Evolutionary conservation across 1,140 invertebrate species (phyloP).

Genomic region (Arion vulgaris): DNA sequence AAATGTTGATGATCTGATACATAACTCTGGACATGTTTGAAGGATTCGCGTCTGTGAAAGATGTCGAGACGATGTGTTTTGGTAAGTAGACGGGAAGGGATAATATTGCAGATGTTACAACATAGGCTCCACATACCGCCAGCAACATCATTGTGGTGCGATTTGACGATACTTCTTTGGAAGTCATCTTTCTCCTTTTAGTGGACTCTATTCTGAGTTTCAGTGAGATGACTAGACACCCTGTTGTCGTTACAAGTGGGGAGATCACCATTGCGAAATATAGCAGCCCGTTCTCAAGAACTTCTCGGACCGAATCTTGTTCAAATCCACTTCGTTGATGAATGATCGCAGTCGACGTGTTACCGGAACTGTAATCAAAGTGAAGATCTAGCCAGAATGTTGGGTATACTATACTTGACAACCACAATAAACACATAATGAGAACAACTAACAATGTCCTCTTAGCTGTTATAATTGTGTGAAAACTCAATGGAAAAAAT

Average conservation of each 20-base stretch:
- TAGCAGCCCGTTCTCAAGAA: neutral
- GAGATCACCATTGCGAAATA: neutral
- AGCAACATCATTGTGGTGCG: slow-evolving; percentile 30
- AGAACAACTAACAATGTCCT: neutral
- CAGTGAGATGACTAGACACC: neutral
- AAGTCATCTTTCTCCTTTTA: slow-evolving; percentile 14
- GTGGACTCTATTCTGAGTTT: slow-evolving; percentile 7
- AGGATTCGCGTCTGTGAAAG: neutral
- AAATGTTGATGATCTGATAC: slow-evolving; percentile 20
- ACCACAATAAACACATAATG: neutral
- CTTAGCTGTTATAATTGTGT: slow-evolving; percentile 3
- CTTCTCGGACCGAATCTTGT: no score
- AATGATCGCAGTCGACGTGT: no score
- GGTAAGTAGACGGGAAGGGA: slow-evolving; percentile 2
- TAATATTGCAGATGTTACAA: neutral
- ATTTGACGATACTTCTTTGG: slow-evolving; percentile 11
- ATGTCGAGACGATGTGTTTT: neutral
- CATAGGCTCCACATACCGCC: slow-evolving; percentile 17
- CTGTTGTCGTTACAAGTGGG: neutral
- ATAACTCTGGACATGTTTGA: slow-evolving; percentile 11
- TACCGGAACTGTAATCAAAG: no score
- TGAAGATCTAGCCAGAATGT: neutral
- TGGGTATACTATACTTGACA: neutral
- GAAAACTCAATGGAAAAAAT: neutral
- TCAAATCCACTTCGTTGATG: no score